A percentile compares a stretch with the other conserved stretches of the same genome.
Conservation (phyloP, 2,888 invertebrate species). For the Melieria crassipennis region DNA sequence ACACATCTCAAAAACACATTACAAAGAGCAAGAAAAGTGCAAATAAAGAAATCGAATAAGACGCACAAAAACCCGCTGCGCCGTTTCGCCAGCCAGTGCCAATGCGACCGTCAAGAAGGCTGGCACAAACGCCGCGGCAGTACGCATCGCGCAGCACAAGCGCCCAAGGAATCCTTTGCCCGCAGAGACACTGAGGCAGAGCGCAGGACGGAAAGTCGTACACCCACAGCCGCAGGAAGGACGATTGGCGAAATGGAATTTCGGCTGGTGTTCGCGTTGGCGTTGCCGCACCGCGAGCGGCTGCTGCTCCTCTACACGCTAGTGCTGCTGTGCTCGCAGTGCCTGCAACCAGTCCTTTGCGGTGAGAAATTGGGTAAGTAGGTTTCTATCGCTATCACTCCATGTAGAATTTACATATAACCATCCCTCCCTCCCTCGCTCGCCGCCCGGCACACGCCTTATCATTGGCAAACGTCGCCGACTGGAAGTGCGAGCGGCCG, state of each 20-base stretch:
- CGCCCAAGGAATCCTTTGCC: background rate
- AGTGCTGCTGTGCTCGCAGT: conserved; percentile 45
- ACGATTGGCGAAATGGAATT: conserved; percentile 3
- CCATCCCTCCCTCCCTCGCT: background rate
- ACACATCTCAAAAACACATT: too few species aligned
- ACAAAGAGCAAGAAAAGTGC: too few species aligned
- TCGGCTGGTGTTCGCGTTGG: too few species aligned
- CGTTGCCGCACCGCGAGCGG: conserved; percentile 21
- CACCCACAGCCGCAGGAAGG: background rate
- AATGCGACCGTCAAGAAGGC: too few species aligned
- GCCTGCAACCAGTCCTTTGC: conserved; percentile 47
- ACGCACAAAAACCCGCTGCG: too few species aligned
- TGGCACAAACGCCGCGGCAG: too few species aligned
- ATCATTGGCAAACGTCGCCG: too few species aligned
- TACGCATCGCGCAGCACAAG: too few species aligned
- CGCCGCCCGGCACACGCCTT: too few species aligned
- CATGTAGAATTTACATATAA: background rate
- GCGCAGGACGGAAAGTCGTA: conserved; percentile 7
- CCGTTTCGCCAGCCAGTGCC: too few species aligned
- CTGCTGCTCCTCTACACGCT: conserved; percentile 36
- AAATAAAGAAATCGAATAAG: too few species aligned
- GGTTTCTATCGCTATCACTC: conserved; percentile 32
- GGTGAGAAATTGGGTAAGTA: conserved; percentile 56
- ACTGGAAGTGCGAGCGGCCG: background rate
- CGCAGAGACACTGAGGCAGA: background rate